phyloP scores from a whole-genome alignment of 2,888 invertebrate species.

The Melanostoma mellinum region DNA sequence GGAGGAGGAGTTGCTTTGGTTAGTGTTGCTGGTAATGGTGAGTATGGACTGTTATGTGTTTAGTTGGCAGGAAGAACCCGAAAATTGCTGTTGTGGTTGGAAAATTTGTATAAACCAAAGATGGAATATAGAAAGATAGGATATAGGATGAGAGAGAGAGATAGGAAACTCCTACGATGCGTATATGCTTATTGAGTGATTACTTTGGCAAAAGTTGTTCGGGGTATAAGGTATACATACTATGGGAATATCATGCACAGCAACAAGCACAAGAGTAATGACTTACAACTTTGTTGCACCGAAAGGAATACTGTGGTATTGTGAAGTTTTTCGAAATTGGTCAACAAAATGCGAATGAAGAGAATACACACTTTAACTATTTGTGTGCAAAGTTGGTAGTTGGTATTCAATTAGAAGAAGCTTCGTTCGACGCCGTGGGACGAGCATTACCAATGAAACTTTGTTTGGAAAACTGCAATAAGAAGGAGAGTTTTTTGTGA shows the following conservation, averaged over 20 bases:
- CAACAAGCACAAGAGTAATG: constrained; percentile 53
- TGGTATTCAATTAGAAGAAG: constrained; percentile 55
- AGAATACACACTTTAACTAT: constrained; percentile 19
- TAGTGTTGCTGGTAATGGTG: constrained; percentile 18
- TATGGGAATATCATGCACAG: neutral
- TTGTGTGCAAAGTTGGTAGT: constrained; percentile 5
- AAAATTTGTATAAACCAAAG: constrained; percentile 60
- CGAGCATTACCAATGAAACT: too few species aligned
- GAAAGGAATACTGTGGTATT: constrained; percentile 54
- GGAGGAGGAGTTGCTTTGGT: constrained; percentile 35
- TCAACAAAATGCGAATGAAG: constrained; percentile 64
- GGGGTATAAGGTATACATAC: constrained; percentile 6
- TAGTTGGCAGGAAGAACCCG: constrained; percentile 31
- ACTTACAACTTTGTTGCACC: constrained; percentile 63
- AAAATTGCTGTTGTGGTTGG: constrained; percentile 66
- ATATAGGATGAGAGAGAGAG: neutral
- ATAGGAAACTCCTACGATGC: constrained; percentile 1
- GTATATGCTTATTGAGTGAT: constrained; percentile 65
- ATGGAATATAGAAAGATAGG: neutral
- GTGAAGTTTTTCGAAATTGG: constrained; percentile 48
- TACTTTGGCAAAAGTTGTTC: constrained; percentile 53
- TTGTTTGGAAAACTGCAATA: constrained; percentile 53
- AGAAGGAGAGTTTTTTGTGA: constrained; percentile 53
- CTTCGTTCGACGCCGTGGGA: too few species aligned
- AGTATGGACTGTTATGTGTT: constrained; percentile 20